phyloP scores from a whole-genome alignment of 1,140 invertebrate species.

The Euborellia annulipes region DNA sequence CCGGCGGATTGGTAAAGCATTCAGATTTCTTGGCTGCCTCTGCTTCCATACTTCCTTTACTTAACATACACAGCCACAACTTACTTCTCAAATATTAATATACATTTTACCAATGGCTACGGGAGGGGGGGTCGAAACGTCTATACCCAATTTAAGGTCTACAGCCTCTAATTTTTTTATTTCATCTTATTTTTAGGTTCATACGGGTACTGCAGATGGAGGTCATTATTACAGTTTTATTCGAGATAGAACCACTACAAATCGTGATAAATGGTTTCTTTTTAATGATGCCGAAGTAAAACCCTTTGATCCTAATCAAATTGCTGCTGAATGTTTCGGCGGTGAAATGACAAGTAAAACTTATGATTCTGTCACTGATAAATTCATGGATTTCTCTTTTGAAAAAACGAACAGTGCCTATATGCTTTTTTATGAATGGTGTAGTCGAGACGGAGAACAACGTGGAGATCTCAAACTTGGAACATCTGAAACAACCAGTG shows the following conservation, averaged over 20 bases:
- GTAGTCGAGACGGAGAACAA: conserved; percentile 15
- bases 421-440: conserved; percentile 90
- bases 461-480: conserved; percentile 2
- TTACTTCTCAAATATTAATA: too few relatives aligned
- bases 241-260: conserved; percentile 43
- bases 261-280: conserved; percentile 78
- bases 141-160: too few relatives aligned
- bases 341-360: conserved; percentile 96
- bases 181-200: conserved; percentile 29
- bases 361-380: conserved; percentile 88
- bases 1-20: too few relatives aligned
- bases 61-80: too few relatives aligned
- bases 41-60: too few relatives aligned
- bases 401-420: conserved; percentile 96
- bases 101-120: too few relatives aligned
- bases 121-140: too few relatives aligned
- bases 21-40: too few relatives aligned
- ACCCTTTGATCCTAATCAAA: conserved; percentile 83
- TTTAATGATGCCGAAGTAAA: conserved; percentile 96
- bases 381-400: conserved; percentile 94
- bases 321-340: conserved; percentile 89
- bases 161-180: too few relatives aligned
- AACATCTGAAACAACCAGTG: conserved; percentile 1
- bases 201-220: conserved; percentile 90
- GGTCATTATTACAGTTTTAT: conserved; percentile 97